Evolutionary conservation across 2,888 invertebrate genomes (phyloP), one percentile per base, ranked within the genome.

Genomic region (Dendrolimus houi): DNA sequence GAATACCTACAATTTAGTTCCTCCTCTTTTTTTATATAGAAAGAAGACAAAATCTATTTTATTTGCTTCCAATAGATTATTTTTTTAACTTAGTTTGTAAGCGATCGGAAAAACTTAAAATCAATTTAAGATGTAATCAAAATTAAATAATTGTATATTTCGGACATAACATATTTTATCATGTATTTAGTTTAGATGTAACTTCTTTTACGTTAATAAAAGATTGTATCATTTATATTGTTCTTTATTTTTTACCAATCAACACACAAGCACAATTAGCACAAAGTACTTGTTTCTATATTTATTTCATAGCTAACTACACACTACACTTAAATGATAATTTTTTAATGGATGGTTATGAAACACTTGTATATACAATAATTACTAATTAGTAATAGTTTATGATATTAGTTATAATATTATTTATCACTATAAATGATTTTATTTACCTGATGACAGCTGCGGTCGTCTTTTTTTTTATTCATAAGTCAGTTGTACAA

Each of bases 81-180:
- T 72, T 70, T 76, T 75, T 74, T 72, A 70, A 61, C 59, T 72
- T 85, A 85, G 81, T 68, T 71, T 68, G 60, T 85, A 84, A 81
- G 82, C 72, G 67, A 85, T 78, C 76, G 76, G 65, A 74, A 73
- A 70, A 72, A 66, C 64, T 62, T 71, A 69, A 79, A 87, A 87
- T 86, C 85, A 84, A 85, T 74, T 86, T 77, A 78, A 77, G 66
- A 62, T 70, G 61, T 69, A 79, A 85, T 83, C 84, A 76, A 85
- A 85, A 85, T 85, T 85, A 74, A 80, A 80, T 80, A 72, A 83
- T 77, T 88, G 81, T 88, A 85, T 88, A 87, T 86, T 87, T 87
- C 80, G 81, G 81, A 85, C 79, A 76, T 79, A 80, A 80, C 47
- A 66, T 68, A 61, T 78, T 79, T 72, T 84, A 83, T 86, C 87